Evolutionary conservation across 2,888 invertebrate genomes (phyloP).

Genomic region (Agonopterix heracliana): DNA sequence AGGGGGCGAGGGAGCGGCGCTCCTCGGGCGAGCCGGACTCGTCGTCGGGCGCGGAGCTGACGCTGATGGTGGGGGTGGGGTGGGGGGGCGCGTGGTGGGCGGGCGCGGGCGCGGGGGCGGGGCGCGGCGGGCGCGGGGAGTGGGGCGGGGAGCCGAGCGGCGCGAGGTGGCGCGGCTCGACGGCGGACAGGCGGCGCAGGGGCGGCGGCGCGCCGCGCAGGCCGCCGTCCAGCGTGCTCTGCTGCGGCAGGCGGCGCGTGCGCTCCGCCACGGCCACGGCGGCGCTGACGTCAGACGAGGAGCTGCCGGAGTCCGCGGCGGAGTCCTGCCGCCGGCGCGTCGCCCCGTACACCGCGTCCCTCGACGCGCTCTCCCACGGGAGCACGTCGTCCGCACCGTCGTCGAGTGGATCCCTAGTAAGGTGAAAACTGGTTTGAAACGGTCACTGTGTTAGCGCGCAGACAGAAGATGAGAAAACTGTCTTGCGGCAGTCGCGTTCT

Average conservation of each 20-base stretch:
- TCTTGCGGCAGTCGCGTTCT: no score
- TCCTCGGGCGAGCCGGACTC: conserved; percentile 51
- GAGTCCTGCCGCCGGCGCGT: conserved; percentile 78
- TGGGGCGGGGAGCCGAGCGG: conserved; percentile 62
- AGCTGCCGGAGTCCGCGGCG: conserved; percentile 81
- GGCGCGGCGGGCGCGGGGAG: conserved; percentile 53
- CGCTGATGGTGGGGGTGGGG: conserved; percentile 78
- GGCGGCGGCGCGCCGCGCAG: conserved; percentile 69
- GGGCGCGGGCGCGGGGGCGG: conserved; percentile 45
- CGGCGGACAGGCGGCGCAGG: conserved; percentile 62
- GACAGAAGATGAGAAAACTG: no score
- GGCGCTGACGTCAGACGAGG: conserved; percentile 84
- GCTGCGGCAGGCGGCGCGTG: conserved; percentile 80
- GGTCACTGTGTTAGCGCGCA: no score
- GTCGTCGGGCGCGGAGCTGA: conserved; percentile 77
- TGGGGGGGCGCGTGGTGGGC: conserved; percentile 31
- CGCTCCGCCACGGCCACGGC: conserved; percentile 73
- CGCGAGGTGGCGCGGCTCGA: conserved; percentile 77
- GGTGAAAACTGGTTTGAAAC: background rate
- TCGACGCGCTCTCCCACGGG: conserved; percentile 53
- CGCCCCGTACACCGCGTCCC: conserved; percentile 43
- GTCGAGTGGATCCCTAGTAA: conserved; percentile 51
- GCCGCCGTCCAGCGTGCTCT: conserved; percentile 81
- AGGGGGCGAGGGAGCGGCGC: conserved; percentile 49
- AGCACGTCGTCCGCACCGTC: conserved; percentile 55